Conservation (phyloP, 2,797 vertebrate genomes). For the Notoglanidium macrostoma region DNA sequence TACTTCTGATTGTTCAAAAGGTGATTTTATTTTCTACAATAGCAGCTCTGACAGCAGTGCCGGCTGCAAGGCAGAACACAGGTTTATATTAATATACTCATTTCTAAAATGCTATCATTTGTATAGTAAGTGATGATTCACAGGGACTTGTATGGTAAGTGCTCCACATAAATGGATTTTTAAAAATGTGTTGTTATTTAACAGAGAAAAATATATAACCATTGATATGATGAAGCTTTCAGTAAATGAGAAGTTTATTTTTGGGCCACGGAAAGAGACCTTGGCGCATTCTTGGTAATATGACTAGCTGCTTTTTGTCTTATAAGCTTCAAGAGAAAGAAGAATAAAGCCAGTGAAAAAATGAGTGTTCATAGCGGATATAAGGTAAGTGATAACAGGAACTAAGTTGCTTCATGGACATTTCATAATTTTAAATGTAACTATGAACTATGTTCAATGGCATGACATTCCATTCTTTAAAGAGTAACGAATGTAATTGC, state of each 20-base stretch:
- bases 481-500: not conserved
- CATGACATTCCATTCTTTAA: not conserved
- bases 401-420: not conserved
- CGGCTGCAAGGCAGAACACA: not conserved
- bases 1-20: not conserved
- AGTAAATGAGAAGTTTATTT: not conserved
- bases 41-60: not conserved
- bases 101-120: not conserved
- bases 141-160: not conserved
- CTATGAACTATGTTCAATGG: not conserved
- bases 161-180: not conserved
- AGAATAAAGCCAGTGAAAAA: not conserved
- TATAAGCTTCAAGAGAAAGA: not conserved
- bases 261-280: not conserved
- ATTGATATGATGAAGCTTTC: not conserved
- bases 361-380: not conserved
- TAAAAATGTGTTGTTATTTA: not conserved
- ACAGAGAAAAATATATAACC: not conserved
- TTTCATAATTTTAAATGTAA: not conserved
- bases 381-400: conserved; percentile 1
- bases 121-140: not conserved
- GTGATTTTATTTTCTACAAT: not conserved
- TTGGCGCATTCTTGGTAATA: not conserved
- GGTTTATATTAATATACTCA: not conserved
- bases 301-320: not conserved